Percentiles rank a stretch among this genome's conserved stretches.
Conservation (phyloP, 2,888 invertebrate genomes). For the Steinernema carpocapsae region DNA sequence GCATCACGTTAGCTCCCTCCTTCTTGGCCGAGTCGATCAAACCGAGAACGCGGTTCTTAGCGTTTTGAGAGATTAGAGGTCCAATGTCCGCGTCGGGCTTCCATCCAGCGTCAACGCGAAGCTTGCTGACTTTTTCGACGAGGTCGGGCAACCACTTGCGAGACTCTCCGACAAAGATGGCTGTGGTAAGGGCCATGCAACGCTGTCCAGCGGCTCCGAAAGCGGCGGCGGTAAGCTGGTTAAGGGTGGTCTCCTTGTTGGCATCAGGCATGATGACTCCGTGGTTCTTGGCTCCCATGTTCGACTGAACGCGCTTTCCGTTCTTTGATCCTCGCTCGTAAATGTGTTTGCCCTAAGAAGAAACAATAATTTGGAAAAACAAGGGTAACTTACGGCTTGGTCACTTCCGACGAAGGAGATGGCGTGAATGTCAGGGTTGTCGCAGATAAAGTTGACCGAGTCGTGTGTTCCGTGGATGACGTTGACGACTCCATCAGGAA, state of each 20-base stretch:
- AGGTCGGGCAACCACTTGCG: slow-evolving; percentile 92
- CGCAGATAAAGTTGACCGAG: slow-evolving; percentile 94
- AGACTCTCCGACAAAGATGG: slow-evolving; percentile 86
- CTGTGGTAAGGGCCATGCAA: slow-evolving; percentile 95
- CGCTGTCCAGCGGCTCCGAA: slow-evolving; percentile 99
- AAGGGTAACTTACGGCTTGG: slow-evolving; percentile 76
- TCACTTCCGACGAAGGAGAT: slow-evolving; percentile 99
- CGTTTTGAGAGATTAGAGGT: slow-evolving; percentile 89
- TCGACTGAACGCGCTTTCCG: slow-evolving; percentile 94
- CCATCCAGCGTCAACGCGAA: slow-evolving; percentile 81
- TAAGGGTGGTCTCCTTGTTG: slow-evolving; percentile 92
- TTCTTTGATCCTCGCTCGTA: slow-evolving; percentile 87
- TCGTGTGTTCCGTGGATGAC: slow-evolving; percentile 92
- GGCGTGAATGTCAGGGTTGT: slow-evolving; percentile 90
- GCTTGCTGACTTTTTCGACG: slow-evolving; percentile 79
- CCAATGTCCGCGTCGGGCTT: slow-evolving; percentile 74
- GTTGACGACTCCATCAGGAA: slow-evolving; percentile 93
- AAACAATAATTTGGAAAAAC: slow-evolving; percentile 4
- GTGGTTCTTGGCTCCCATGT: slow-evolving; percentile 99
- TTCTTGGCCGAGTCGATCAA: slow-evolving; percentile 62
- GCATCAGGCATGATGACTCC: slow-evolving; percentile 96
- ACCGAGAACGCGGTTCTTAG: slow-evolving; percentile 79
- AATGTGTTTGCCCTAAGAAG: slow-evolving; percentile 82
- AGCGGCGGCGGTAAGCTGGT: slow-evolving; percentile 84
- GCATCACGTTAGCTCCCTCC: slow-evolving; percentile 81